phyloP scores from a whole-genome alignment of 1,140 invertebrate species.

The Chlorops oryzae region DNA sequence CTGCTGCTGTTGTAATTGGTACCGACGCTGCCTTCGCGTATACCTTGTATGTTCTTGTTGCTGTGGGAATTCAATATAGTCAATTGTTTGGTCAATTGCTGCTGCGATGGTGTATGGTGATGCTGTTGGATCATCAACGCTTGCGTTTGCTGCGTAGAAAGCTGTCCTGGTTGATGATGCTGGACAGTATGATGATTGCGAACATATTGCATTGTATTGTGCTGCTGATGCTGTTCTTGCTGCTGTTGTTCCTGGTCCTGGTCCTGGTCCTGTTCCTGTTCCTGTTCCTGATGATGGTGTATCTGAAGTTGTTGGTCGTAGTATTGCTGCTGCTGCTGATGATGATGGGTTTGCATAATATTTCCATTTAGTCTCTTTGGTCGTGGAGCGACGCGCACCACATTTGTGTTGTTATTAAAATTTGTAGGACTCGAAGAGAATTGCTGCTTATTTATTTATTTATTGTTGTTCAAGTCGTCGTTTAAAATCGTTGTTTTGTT shows the following conservation, averaged over 20 bases:
- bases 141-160: conserved; percentile 6
- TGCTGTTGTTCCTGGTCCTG: conserved; percentile 23
- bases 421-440: conserved; percentile 44
- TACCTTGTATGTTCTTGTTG: not conserved
- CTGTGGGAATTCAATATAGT: conserved; percentile 8
- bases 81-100: conserved; percentile 20
- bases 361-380: conserved; percentile 41
- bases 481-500: too few species aligned
- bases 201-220: conserved; percentile 36
- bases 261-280: conserved; percentile 19
- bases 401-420: conserved; percentile 48
- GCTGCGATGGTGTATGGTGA: conserved; percentile 10
- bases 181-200: conserved; percentile 9
- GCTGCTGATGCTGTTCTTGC: conserved; percentile 27
- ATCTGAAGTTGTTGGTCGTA: conserved; percentile 17
- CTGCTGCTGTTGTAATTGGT: conserved; percentile 5
- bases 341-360: conserved; percentile 28
- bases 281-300: conserved; percentile 13
- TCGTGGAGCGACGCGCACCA: conserved; percentile 39
- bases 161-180: conserved; percentile 4
- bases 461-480: too few species aligned
- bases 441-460: too few species aligned
- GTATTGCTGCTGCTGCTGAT: conserved; percentile 23
- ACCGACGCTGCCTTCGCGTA: not conserved
- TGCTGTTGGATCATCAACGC: conserved; percentile 16